These are phyloP conservation scores for Brachionus sp. DNA, from an alignment of 1,140 invertebrate genomes.

Conservation along the genomic window DNA sequence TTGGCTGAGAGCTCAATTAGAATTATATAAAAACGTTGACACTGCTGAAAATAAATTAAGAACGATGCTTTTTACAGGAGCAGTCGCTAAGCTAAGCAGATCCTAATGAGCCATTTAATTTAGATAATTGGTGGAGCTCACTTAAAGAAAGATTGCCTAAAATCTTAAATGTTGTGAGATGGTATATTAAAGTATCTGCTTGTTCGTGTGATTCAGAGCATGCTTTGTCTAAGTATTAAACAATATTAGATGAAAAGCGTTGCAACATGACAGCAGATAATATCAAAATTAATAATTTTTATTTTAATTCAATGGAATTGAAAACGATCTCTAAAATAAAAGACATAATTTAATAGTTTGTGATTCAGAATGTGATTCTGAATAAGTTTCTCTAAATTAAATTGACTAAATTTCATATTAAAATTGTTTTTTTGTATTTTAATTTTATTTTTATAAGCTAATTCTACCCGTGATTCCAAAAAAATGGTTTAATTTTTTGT, in stretches of 20 bases:
- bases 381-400: background rate
- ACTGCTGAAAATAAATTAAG: background rate
- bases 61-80: background rate
- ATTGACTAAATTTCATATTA: background rate
- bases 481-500: too few species aligned
- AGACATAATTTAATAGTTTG: background rate
- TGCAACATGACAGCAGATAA: background rate
- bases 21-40: background rate
- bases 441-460: background rate
- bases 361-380: background rate
- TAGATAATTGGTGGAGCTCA: background rate
- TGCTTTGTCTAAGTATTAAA: background rate
- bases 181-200: background rate
- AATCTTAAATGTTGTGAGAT: background rate
- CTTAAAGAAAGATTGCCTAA: background rate
- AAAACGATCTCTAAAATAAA: background rate
- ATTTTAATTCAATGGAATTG: background rate
- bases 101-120: too few species aligned
- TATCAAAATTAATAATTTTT: background rate
- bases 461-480: background rate
- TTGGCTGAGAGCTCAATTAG: background rate
- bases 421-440: background rate
- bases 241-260: background rate
- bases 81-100: background rate
- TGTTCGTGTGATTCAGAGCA: background rate